Conservation (phyloP, 2,113 vertebrate genomes). For the Arvicanthis niloticus region DNA sequence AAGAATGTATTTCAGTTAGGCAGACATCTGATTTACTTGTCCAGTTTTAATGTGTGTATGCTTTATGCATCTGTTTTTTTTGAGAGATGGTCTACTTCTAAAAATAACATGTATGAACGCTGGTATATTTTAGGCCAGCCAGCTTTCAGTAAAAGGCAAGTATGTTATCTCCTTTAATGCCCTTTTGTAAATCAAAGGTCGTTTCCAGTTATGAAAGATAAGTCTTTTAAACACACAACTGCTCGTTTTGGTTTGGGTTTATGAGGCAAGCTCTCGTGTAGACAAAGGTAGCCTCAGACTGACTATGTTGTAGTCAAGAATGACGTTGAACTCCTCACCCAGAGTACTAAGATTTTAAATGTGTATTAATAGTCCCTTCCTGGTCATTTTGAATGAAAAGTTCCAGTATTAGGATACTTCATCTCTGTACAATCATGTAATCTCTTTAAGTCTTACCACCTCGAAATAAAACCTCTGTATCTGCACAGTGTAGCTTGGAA, state of each 20-base stretch:
- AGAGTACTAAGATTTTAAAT: not conserved
- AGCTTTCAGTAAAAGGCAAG: constrained; percentile 54
- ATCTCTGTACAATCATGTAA: constrained; percentile 62
- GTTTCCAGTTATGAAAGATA: constrained; percentile 16
- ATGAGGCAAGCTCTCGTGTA: not conserved
- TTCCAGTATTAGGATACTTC: constrained; percentile 1
- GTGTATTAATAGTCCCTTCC: too few species aligned
- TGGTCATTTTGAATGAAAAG: constrained; percentile 27
- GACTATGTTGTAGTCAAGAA: not conserved
- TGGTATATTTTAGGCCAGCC: constrained; percentile 22
- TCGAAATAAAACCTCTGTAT: not conserved
- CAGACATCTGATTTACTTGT: not conserved
- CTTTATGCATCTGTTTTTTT: constrained; percentile 53
- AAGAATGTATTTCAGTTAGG: constrained; percentile 22
- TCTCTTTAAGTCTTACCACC: not conserved
- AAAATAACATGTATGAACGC: constrained; percentile 9
- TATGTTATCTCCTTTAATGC: constrained; percentile 11
- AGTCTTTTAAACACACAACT: not conserved
- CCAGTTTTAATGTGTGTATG: not conserved
- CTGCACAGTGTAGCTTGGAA: not conserved
- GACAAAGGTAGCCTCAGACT: not conserved
- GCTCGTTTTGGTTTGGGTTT: not conserved
- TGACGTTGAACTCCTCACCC: not conserved
- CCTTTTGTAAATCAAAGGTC: constrained; percentile 43
- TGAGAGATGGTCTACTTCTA: constrained; percentile 13